Evolutionary conservation across 1,140 invertebrate genomes (phyloP), one percentile per base, ranked within the genome.

Genomic region (Achatina immaculata): DNA sequence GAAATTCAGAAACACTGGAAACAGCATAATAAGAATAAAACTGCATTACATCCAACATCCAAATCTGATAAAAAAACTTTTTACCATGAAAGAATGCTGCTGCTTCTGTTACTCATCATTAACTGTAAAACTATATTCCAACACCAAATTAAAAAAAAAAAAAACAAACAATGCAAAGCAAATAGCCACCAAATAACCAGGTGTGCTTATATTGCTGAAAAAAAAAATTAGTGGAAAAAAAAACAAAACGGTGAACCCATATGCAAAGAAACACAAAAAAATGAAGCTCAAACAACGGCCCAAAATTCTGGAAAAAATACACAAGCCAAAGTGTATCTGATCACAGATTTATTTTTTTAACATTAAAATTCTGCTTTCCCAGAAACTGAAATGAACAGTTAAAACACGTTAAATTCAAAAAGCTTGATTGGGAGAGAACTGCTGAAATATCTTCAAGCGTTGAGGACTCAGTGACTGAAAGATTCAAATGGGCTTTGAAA

Each of bases 401-500:
- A 14, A 28, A 28, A 65, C 7, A 9, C 3, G 24, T 42, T 16
- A 42, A 40, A 69, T 2, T 2, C 1, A 69, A 69, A 69, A 42
- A 69, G 31, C 36, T 19, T n/a, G 42, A 42, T 69, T 69, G 42
- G n/a, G 42, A 69, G 7, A 43, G 24, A 14, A 43, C 11, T 21
- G 71, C 43, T 48, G 43, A 4, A 45, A n/a, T 24, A 36, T 21
- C 31, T 28, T n/a, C 6, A 40, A 45, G 71, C 71, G 34, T 73
- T 48, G 14, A 45, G 28, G 48, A 28, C 6, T 69, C n/a, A 69
- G 14, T 36, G 36, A 28, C 48, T 73, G 38, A 42, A 28, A 31
- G n/a, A 62, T 62, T 69, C 42, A 43, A 73, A 73, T 45, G 48
- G 71, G 71, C 43, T 73, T 48, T 31, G 16, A 73, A 24, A 28